Evolutionary conservation across 2,888 invertebrate species (phyloP).

Genomic region (Pristionchus mayeri): DNA sequence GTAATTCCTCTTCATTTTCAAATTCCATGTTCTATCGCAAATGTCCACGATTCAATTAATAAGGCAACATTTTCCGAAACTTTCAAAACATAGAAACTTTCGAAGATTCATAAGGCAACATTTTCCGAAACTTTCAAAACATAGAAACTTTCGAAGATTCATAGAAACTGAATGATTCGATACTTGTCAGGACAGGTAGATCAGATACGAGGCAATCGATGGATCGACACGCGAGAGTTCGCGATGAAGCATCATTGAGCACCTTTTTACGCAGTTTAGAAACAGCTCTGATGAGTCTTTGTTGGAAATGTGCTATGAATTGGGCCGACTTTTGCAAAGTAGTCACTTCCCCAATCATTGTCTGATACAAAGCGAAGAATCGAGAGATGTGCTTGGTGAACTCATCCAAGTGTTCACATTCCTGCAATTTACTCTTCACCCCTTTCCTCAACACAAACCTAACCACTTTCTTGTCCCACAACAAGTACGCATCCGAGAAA

Average conservation of each 20-base stretch:
- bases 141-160: too few species aligned
- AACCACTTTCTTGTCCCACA: conserved; percentile 14
- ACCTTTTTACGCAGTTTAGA: neutral
- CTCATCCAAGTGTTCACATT: neutral
- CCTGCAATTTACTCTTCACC: neutral
- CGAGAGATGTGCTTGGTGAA: neutral
- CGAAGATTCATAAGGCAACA: too few species aligned
- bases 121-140: too few species aligned
- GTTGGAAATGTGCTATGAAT: too few species aligned
- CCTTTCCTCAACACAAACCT: neutral
- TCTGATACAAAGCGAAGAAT: neutral
- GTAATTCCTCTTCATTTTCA: too few species aligned
- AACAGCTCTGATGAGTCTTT: neutral
- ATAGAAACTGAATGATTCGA: too few species aligned
- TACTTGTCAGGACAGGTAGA: neutral
- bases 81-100: too few species aligned
- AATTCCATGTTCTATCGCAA: too few species aligned
- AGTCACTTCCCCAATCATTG: neutral
- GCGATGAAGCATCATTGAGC: neutral
- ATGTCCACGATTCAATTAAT: too few species aligned
- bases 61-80: too few species aligned
- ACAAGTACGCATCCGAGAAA: neutral
- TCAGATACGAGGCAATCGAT: neutral
- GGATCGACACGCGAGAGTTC: neutral
- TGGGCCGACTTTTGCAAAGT: neutral